Evolutionary conservation across 2,888 invertebrate species (phyloP), one percentile per base, ranked within the genome.

Genomic region (Caenorhabditis drosophilae): DNA sequence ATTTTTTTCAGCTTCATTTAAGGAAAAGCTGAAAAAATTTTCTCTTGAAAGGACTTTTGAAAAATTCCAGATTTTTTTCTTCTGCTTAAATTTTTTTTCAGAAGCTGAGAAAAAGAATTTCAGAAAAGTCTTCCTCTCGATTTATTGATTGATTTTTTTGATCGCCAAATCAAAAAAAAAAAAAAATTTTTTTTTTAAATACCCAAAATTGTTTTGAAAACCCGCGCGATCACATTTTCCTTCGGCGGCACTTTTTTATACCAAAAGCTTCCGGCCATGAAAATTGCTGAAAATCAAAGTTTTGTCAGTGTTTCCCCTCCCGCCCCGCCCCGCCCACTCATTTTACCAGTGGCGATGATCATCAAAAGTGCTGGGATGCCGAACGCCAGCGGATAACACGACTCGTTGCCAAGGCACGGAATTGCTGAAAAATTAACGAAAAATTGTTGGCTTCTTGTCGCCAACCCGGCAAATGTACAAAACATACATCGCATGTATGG

Each of bases 301-400:
- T 26, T 16, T 18, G 22, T 18, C 23, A 12, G 11, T 1, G 12
- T 38, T 48, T 34, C 15, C 15, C 15, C 6, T 23, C 11, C 11
- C 9, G 9, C 15, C 6, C 15, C 11, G 16, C 9, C 72, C 86
- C 34, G n/a, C 25, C 3, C 12, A 4, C 2, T 1, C 16, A 34
- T 36, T 83, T 88, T 87, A 92, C 91, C 84, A 61, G 92, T 88
- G 0, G 94, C 90, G 4, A 90, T 60, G 20, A 92, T 83, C 93
- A 95, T 94, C 0, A 94, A 87, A 47, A 90, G 77, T 0, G 92
- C 92, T 0, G 95, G 94, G 2, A 95, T 89, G 0, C 92, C 91
- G 84, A 95, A 95, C 0, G 94, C 93, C 67, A 90, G 84, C 0
- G 90, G 90, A 84, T 89, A 95, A 80, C 91, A 94, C 67, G 89